These are phyloP conservation scores for Dorcus hopei DNA, from an alignment of 2,888 invertebrate species.

Conservation along the genomic window DNA sequence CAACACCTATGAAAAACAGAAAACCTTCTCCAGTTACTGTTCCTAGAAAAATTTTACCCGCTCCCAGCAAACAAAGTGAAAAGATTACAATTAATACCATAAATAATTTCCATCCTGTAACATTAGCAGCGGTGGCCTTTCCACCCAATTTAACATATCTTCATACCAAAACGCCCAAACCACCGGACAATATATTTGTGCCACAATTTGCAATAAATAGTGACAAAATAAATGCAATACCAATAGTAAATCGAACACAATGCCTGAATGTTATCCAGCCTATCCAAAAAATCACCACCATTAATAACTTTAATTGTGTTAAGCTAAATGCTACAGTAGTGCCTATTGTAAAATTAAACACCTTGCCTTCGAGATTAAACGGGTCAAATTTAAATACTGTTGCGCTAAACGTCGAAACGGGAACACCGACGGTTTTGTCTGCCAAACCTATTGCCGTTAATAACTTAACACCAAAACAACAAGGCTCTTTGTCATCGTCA, in stretches of 20 bases:
- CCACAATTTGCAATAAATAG: slow-evolving; percentile 44
- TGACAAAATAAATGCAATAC: slow-evolving; percentile 42
- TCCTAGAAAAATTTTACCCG: slow-evolving; percentile 48
- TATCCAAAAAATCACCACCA: slow-evolving; percentile 42
- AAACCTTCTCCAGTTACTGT: slow-evolving; percentile 39
- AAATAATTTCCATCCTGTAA: slow-evolving; percentile 43
- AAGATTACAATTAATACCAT: slow-evolving; percentile 33
- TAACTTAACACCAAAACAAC: slow-evolving; percentile 19
- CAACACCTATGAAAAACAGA: slow-evolving; percentile 34
- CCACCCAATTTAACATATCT: slow-evolving; percentile 46
- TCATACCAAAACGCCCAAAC: slow-evolving; percentile 46
- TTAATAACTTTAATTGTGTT: slow-evolving; percentile 45
- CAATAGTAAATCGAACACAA: slow-evolving; percentile 42
- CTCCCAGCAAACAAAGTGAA: slow-evolving; percentile 45
- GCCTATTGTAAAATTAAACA: slow-evolving; percentile 49
- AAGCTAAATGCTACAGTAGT: slow-evolving; percentile 50
- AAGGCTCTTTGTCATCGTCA: slow-evolving; percentile 24
- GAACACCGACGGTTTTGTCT: slow-evolving; percentile 44
- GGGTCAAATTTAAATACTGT: slow-evolving; percentile 30
- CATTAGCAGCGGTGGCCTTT: slow-evolving; percentile 44
- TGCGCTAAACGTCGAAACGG: slow-evolving; percentile 43
- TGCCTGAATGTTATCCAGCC: slow-evolving; percentile 46
- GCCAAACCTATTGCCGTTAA: slow-evolving; percentile 37
- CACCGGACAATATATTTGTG: slow-evolving; percentile 43
- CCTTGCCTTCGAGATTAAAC: slow-evolving; percentile 42